These are phyloP conservation scores for Drosophila leonis DNA, from an alignment of 2,888 invertebrate genomes.

Conservation along the genomic window DNA sequence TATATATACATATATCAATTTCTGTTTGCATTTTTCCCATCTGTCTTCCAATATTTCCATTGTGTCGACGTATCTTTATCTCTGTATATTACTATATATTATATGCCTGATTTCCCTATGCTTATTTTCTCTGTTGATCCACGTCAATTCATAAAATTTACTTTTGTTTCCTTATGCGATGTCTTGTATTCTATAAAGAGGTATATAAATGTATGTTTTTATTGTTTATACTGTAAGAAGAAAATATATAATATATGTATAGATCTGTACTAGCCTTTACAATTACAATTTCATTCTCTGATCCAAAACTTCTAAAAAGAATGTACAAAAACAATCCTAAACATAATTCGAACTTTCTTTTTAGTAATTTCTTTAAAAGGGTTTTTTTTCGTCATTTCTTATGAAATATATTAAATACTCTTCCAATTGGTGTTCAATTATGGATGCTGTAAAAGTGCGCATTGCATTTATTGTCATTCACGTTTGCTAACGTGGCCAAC, in stretches of 20 bases:
- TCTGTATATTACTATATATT: not conserved
- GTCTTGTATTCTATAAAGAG: not conserved
- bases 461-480: too few species aligned
- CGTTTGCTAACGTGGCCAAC: too few species aligned
- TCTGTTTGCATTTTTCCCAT: not conserved
- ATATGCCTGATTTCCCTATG: not conserved
- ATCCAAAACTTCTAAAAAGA: not conserved
- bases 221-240: not conserved
- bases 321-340: too few species aligned
- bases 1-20: not conserved
- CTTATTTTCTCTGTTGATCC: not conserved
- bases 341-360: too few species aligned
- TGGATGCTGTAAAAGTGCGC: too few species aligned
- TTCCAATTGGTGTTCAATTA: too few species aligned
- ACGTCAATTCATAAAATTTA: not conserved
- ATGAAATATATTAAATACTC: too few species aligned
- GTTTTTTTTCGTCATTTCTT: too few species aligned
- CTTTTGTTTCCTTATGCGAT: conserved; percentile 14
- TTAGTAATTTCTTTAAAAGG: too few species aligned
- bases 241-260: not conserved
- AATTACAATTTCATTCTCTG: not conserved
- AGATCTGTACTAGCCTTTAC: not conserved
- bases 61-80: not conserved
- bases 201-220: not conserved
- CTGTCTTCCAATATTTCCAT: not conserved